Percentiles rank a stretch among this genome's conserved stretches.
Evolutionary conservation across 2,113 vertebrate genomes (phyloP).

Genomic region (Arizona elegans): DNA sequence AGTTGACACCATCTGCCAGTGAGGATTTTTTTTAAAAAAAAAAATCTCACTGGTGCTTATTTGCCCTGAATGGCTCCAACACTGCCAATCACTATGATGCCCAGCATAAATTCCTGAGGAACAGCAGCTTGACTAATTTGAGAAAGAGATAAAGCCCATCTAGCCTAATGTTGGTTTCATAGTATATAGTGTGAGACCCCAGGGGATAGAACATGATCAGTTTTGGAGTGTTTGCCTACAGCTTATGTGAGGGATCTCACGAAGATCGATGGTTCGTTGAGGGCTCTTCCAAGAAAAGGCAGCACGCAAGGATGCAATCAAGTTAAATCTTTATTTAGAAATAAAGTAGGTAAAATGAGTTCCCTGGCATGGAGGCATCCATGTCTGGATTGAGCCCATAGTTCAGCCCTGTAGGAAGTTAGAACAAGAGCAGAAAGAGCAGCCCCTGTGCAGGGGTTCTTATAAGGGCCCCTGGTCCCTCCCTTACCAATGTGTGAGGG

Average conservation of each 20-base stretch:
- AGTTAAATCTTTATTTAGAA: no score
- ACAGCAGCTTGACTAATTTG: neutral
- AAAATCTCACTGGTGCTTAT: neutral
- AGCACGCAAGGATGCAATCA: no score
- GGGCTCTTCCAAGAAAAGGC: no score
- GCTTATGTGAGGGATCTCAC: neutral
- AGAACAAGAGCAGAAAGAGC: no score
- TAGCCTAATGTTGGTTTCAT: neutral
- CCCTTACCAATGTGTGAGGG: no score
- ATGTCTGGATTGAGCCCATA: no score
- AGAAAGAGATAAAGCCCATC: neutral
- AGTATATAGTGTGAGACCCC: neutral
- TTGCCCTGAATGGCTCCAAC: neutral
- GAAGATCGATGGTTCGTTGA: no score
- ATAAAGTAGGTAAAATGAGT: no score
- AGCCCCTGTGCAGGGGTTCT: no score
- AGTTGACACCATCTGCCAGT: neutral
- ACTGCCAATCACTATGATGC: neutral
- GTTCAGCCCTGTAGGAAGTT: no score
- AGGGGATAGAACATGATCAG: neutral
- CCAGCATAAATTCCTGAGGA: neutral
- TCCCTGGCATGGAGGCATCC: no score
- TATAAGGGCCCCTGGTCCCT: no score
- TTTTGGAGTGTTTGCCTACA: neutral
- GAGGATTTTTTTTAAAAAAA: neutral